Percentiles rank a stretch among this genome's conserved stretches.
These are phyloP conservation scores for Botrylloides violaceus DNA, from an alignment of 23 tunicate species.

Conservation along the genomic window DNA sequence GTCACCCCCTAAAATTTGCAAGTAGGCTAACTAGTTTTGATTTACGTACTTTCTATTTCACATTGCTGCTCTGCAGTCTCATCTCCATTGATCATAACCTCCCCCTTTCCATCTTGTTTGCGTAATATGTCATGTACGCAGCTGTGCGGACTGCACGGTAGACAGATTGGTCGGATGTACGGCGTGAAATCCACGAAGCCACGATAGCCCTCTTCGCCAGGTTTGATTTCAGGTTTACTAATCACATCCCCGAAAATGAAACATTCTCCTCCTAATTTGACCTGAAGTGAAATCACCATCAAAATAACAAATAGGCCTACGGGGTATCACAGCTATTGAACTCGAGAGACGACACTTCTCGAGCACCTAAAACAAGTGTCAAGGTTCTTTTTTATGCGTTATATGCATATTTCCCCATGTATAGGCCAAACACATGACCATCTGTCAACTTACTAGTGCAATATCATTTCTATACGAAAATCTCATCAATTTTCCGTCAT, in stretches of 20 bases:
- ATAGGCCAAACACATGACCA: too few relatives aligned
- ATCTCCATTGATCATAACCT: neutral
- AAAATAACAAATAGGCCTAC: too few relatives aligned
- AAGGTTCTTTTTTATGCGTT: too few relatives aligned
- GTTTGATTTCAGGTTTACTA: neutral
- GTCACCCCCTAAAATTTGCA: too few relatives aligned
- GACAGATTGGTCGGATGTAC: conserved; percentile 31
- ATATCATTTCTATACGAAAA: conserved; percentile 10
- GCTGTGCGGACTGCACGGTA: conserved; percentile 16
- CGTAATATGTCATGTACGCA: conserved; percentile 8
- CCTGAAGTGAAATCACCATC: conserved; percentile 7
- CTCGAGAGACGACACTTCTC: too few relatives aligned
- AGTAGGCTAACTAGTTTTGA: too few relatives aligned
- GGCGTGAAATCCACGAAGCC: conserved; percentile 34
- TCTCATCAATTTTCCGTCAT: neutral
- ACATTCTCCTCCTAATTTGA: conserved; percentile 27
- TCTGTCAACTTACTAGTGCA: conserved; percentile 44
- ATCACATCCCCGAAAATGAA: neutral
- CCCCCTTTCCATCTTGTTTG: conserved; percentile 17
- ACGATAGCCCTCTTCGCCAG: neutral
- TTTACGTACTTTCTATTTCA: conserved; percentile 34
- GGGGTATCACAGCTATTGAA: too few relatives aligned
- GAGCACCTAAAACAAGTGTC: too few relatives aligned
- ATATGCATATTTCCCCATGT: too few relatives aligned
- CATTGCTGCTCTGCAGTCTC: conserved; percentile 24